Base-by-base conservation (phyloP, 2,113 vertebrate species). In the Heliornis fulica region DNA sequence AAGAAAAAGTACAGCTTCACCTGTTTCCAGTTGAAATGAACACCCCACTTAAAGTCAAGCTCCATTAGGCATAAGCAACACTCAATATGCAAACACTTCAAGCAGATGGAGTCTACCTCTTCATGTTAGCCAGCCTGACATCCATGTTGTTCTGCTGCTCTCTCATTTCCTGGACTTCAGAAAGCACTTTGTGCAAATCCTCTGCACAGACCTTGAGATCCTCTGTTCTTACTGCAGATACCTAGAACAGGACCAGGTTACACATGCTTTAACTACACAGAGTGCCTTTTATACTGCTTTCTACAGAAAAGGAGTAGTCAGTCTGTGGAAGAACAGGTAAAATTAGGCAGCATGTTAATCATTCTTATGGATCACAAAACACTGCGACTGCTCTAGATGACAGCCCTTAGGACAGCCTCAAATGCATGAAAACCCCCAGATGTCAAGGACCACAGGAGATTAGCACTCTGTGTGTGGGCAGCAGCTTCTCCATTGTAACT, bases 101-200 rank as follows among this genome's bases (percentile, higher is more conserved):
- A 89, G 78, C 50, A 69, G 59, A 69, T 0, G 7, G 34, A 57
- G 92, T 82, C 65, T 93, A 98, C 97, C 97, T 97, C 91, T 97
- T 98, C 96, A 98, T 96, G 93, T 93, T 97, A 53, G 84, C 94
- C 92, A 98, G 93, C 74, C 92, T 97, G 82, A 74, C 38, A 59
- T 98, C 96, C 97, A 98, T 96, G 70, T 92, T 97, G 59, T 38
- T 96, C 63, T 98, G 97, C 66, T 97, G 97, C 71, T 97, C 95
- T 54, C 86, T 97, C 91, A 98, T 96, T 34, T 97, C 96, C 86
- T 97, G 96, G 50, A 98, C 83, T 69, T 98, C 97, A 25, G 96
- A 92, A 22, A 97, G 92, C 19, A 97, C 95, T 91, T 96, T 98
- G 85, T 98, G 97, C 78, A 98, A 87, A 53, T 98, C 96, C 34